Base-by-base conservation (phyloP, 64 coral and sea anemone species). In the Anthopleura sola region DNA sequence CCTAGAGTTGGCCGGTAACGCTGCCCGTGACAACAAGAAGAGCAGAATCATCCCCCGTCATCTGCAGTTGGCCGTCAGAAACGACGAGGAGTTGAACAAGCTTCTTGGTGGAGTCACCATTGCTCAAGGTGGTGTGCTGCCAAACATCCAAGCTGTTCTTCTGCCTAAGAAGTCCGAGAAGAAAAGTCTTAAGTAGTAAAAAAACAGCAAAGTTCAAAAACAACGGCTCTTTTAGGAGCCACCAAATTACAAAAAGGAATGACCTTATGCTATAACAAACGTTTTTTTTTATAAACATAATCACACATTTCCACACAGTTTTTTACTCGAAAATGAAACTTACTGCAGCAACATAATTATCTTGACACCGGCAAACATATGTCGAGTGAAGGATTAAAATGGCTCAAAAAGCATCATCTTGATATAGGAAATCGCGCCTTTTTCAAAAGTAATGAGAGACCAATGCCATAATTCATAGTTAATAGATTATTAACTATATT, bases 151-250 rank as follows among this genome's bases (percentile, higher is more conserved):
- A 77, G 75, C 75, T 31, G 75, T 77, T 31, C 75, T 77, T 18
- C 75, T 77, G 33, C 75, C 75, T 33, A 77, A 77, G 75, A 77
- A 77, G 75, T 13, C 75, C 32, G 75, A 77, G 29, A 77, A 77
- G 75, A 77, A 77, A 17, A 37, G 15, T 9, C 36, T 9, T 77
- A 34, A 62, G 16, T 23, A 26, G 58, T 77, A n/a, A 24, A n/a
- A n/a, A n/a, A n/a, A 40, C 75, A 15, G 34, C 75, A 37, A 40
- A 44, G 40, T 44, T 44, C 40, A 9, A 37, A 77, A 77, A 77
- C 75, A 77, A 77, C 75, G 75, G 75, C 75, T 77, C 75, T 77
- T 77, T 77, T 77, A 77, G 75, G 75, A 77, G 75, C 75, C 75
- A 77, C 36, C 75, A 77, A 24, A 29, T 77, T 37, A 34, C 29